A percentile compares a stretch with the other conserved stretches of the same genome.
phyloP scores from a whole-genome alignment of 2,888 invertebrate species.

The Eutolmus rufibarbis region DNA sequence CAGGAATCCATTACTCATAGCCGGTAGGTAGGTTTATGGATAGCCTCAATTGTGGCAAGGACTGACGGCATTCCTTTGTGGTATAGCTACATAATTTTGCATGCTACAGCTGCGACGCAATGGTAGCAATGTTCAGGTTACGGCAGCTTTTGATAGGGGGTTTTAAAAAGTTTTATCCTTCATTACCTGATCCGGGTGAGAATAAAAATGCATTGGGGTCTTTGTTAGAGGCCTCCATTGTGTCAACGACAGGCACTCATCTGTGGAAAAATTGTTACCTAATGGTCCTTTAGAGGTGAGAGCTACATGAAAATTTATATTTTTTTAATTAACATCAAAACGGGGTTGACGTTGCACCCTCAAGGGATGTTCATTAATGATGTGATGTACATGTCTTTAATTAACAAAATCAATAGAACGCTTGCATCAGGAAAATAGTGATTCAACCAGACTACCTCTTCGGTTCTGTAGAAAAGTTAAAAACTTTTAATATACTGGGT shows the following conservation, averaged over 20 bases:
- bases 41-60: not conserved
- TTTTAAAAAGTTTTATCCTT: not conserved
- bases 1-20: not conserved
- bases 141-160: not conserved
- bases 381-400: no score
- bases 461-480: no score
- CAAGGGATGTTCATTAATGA: no score
- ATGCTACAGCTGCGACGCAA: not conserved
- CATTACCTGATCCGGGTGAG: not conserved
- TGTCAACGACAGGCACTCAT: not conserved
- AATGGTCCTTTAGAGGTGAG: not conserved
- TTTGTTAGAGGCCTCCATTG: not conserved
- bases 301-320: not conserved
- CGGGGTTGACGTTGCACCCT: no score
- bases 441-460: no score
- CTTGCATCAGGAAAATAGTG: no score
- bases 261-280: not conserved
- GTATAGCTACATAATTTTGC: not conserved
- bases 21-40: not conserved
- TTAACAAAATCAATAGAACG: no score
- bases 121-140: not conserved
- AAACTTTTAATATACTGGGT: no score
- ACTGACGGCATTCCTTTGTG: not conserved
- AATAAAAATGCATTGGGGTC: not conserved
- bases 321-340: not conserved